Percentiles rank a stretch among this genome's conserved stretches.
Evolutionary conservation across 2,113 vertebrate species (phyloP).

Genomic region (Bucco capensis): DNA sequence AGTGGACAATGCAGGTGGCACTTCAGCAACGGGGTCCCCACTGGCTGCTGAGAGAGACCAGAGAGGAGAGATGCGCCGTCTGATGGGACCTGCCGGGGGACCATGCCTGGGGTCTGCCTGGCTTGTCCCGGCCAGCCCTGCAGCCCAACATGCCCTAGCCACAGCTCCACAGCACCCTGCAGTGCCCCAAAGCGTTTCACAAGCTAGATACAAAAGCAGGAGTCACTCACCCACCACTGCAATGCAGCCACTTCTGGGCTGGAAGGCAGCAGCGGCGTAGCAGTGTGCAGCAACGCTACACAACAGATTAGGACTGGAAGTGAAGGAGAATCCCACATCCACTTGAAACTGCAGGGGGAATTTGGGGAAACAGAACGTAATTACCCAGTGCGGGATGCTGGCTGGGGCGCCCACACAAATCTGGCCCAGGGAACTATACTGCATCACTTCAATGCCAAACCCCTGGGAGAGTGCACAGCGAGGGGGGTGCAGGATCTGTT

Average conservation of each 20-base stretch:
- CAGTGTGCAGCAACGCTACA: neutral
- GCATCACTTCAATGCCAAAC: neutral
- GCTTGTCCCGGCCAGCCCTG: neutral
- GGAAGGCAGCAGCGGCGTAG: slow-evolving; percentile 34
- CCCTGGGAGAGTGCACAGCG: fast-evolving
- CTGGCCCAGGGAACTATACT: neutral
- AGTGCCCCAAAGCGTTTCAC: neutral
- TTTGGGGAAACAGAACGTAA: slow-evolving; percentile 41
- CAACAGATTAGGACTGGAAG: slow-evolving; percentile 47
- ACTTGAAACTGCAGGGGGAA: slow-evolving; percentile 60
- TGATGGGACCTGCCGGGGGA: neutral
- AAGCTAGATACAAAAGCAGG: slow-evolving; percentile 46
- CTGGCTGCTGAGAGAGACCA: neutral
- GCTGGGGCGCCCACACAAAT: fast-evolving
- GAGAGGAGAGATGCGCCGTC: neutral
- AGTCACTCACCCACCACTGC: slow-evolving; percentile 58
- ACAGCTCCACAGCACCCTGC: slow-evolving; percentile 4
- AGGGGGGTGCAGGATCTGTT: neutral
- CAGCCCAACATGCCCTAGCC: slow-evolving; percentile 8
- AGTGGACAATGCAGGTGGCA: fast-evolving
- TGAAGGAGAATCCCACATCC: slow-evolving; percentile 54
- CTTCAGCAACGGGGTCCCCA: neutral
- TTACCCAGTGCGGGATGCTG: neutral
- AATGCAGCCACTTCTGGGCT: slow-evolving; percentile 55
- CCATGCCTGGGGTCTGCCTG: neutral